phyloP scores from a whole-genome alignment of 2,797 vertebrate species.

The Pristis pectinata region DNA sequence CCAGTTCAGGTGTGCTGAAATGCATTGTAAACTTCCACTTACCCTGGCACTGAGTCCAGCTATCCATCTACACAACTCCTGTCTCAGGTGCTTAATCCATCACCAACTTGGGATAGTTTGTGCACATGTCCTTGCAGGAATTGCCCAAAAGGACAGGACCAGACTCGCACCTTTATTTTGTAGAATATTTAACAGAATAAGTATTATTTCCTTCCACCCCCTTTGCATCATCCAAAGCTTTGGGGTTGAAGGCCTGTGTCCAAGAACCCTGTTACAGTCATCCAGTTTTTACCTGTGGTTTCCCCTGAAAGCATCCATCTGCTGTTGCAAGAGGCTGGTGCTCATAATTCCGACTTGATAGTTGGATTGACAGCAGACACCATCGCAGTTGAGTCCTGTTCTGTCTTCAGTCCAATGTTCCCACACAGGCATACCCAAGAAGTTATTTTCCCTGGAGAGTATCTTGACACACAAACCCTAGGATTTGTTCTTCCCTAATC shows the following conservation, averaged over 20 bases:
- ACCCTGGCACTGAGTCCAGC: not conserved
- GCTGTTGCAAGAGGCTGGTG: no score
- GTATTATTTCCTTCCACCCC: not conserved
- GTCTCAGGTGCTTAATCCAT: no score
- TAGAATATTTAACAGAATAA: not conserved
- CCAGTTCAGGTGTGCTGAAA: not conserved
- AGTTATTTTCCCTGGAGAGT: not conserved
- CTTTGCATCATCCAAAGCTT: not conserved
- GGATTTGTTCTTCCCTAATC: not conserved
- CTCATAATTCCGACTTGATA: no score
- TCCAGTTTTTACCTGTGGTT: no score
- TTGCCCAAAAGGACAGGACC: not conserved
- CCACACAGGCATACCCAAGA: not conserved
- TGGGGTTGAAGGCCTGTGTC: not conserved
- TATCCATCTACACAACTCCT: no score
- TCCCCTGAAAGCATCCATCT: no score
- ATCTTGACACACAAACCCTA: not conserved
- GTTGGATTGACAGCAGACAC: no score
- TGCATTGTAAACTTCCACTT: not conserved
- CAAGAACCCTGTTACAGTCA: not conserved
- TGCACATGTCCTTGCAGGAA: not conserved
- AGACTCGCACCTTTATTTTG: not conserved
- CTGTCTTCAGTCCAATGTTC: not conserved
- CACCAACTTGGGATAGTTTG: not conserved
- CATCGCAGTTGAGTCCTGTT: not conserved